Conservation (phyloP, 2,113 vertebrate species). For the Xiphophorus couchianus region DNA sequence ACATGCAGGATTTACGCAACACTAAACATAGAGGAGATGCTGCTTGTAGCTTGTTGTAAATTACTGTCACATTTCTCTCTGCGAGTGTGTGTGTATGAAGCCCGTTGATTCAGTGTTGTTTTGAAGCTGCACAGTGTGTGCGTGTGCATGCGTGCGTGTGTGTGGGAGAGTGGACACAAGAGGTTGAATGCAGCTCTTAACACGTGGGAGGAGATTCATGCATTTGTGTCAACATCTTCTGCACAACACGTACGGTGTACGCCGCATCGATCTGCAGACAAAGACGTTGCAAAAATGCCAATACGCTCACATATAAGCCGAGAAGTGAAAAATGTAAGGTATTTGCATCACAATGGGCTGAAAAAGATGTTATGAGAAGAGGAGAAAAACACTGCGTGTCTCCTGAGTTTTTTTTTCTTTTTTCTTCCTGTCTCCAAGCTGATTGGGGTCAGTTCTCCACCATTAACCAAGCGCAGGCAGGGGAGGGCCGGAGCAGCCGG, state of each 20-base stretch:
- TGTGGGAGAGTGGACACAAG: conserved; percentile 44
- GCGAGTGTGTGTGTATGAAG: conserved; percentile 12
- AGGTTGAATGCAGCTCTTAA: conserved; percentile 45
- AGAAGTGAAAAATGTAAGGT: neutral
- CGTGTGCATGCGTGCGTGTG: conserved; percentile 17
- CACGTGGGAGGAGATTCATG: conserved; percentile 21
- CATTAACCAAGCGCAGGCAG: conserved; percentile 60
- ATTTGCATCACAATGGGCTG: neutral
- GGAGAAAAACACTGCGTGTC: neutral
- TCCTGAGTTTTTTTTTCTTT: conserved; percentile 14
- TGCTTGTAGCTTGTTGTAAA: conserved; percentile 36
- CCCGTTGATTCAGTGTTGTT: conserved; percentile 36
- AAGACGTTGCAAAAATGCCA: neutral
- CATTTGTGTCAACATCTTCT: conserved; percentile 21
- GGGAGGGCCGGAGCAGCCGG: conserved; percentile 36
- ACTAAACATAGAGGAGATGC: neutral
- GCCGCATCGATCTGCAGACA: neutral
- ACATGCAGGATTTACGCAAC: neutral
- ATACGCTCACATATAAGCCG: neutral
- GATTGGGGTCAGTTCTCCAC: conserved; percentile 63
- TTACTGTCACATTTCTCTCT: conserved; percentile 45
- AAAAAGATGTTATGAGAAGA: neutral
- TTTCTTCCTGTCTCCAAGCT: conserved; percentile 19
- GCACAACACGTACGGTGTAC: neutral
- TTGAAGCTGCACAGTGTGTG: conserved; percentile 31